Conservation (phyloP, 1,140 invertebrate genomes). For the Lepidurus arcticus region DNA sequence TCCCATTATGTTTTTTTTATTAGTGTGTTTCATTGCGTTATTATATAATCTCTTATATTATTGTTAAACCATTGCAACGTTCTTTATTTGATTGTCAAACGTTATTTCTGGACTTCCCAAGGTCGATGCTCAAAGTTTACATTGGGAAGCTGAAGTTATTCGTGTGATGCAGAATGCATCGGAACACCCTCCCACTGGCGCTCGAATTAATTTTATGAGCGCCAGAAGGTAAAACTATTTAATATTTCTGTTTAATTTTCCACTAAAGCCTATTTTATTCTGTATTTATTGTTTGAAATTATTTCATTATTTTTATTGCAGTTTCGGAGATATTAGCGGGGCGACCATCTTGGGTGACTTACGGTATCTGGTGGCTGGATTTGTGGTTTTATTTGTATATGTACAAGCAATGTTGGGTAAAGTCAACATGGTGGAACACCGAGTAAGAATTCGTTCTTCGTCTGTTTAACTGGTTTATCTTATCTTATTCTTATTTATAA, state of each 20-base stretch:
- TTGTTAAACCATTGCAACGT: slow-evolving; percentile 48
- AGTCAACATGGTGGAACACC: slow-evolving; percentile 66
- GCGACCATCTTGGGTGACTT: slow-evolving; percentile 65
- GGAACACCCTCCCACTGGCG: slow-evolving; percentile 40
- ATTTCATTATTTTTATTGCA: slow-evolving; percentile 37
- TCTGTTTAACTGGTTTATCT: neutral
- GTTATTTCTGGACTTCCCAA: slow-evolving; percentile 24
- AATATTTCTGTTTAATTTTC: neutral
- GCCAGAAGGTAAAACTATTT: slow-evolving; percentile 52
- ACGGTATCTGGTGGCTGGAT: slow-evolving; percentile 60
- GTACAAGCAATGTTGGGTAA: slow-evolving; percentile 65
- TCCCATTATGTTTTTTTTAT: neutral
- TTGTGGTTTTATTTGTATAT: slow-evolving; percentile 65
- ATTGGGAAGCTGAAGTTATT: slow-evolving; percentile 62
- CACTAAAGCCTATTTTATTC: neutral
- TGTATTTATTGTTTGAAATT: neutral
- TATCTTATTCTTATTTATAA: neutral
- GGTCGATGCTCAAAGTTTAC: slow-evolving; percentile 40
- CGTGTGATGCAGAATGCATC: slow-evolving; percentile 47
- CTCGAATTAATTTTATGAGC: slow-evolving; percentile 56
- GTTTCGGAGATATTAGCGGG: slow-evolving; percentile 64
- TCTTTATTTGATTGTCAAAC: slow-evolving; percentile 48
- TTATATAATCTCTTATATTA: neutral
- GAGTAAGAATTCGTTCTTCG: slow-evolving; percentile 45
- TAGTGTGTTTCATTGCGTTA: neutral